These are phyloP conservation scores for Eonycteris spelaea DNA, from an alignment of 2,113 vertebrate genomes.

Conservation along the genomic window DNA sequence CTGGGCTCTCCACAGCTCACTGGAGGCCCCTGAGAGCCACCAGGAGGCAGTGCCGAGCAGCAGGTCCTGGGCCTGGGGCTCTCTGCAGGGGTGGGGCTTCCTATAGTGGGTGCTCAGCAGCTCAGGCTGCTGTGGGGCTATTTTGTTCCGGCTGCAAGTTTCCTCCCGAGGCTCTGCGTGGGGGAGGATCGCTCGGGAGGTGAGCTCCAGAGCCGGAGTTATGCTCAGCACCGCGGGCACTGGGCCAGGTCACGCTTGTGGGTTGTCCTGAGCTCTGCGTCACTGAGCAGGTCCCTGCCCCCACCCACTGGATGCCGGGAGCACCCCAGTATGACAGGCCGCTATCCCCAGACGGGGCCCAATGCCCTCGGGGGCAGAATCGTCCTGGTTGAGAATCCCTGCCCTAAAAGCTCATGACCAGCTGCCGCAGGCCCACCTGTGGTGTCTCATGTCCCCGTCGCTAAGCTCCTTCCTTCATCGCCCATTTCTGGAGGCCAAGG, in stretches of 20 bases:
- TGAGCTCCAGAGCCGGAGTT: accelerated
- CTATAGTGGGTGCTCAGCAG: background rate
- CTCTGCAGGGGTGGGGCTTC: accelerated
- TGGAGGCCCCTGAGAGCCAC: background rate
- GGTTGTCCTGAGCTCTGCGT: background rate
- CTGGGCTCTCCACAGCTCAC: no score
- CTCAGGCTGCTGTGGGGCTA: no score
- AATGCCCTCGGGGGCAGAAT: background rate
- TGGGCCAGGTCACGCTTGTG: background rate
- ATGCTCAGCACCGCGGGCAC: accelerated
- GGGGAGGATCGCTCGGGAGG: background rate
- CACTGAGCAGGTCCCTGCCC: background rate
- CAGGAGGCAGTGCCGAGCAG: background rate
- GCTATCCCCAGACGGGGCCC: background rate
- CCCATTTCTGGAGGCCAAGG: background rate
- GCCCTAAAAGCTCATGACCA: background rate
- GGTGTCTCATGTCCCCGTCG: no score
- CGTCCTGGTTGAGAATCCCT: background rate
- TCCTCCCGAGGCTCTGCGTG: accelerated
- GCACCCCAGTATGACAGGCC: background rate
- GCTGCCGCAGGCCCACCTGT: accelerated
- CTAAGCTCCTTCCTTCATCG: no score
- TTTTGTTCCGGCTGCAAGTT: background rate
- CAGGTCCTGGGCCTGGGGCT: background rate
- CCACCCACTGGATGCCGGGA: accelerated